Evolutionary conservation across 2,888 invertebrate genomes (phyloP), one percentile per base, ranked within the genome.

Genomic region (Thalpophila matura): DNA sequence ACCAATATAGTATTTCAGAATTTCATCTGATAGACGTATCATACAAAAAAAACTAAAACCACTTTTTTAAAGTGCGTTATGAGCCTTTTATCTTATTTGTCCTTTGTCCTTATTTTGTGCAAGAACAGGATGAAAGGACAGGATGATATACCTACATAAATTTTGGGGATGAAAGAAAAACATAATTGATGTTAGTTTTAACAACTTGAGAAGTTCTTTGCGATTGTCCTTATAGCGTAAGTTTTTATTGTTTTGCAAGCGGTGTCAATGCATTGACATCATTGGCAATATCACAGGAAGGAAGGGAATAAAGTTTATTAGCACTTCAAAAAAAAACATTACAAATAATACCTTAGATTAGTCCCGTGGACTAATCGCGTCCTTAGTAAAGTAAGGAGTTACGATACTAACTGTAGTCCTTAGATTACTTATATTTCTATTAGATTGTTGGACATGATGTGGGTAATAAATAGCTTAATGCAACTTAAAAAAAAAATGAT

Each of bases 151-250:
- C 18, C 10, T 37, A 53, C 24, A 43, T n/a, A 18, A 14, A 56
- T 51, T 50, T 70, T 46, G 7, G 26, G 18, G 27, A 64, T 43
- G 24, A 58, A 49, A n/a, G 1, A 45, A n/a, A 58, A 58, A 35
- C 58, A 53, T 53, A 46, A 58, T 53, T 18, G 14, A 45, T 50
- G 43, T 40, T 31, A 20, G 47, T 49, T 70, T 43, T 31, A 50
- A 69, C 38, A 69, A 62, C 24, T 61, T 49, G n/a, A 33, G 42
- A 43, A 49, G 49, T n/a, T 10, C 24, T 46, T 50, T 12, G 27
- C 9, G 29, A 18, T 46, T 27, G 42, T 31, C 9, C 16, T 38
- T 40, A 27, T 31, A 33, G 31, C n/a, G 14, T 9, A 40, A 51
- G 57, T 49, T 51, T 46, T 56, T 42, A 68, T 43, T 14, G n/a